Evolutionary conservation across 2,797 vertebrate genomes (phyloP), one percentile per base, ranked within the genome.

Genomic region (Lithobates sylvaticus): DNA sequence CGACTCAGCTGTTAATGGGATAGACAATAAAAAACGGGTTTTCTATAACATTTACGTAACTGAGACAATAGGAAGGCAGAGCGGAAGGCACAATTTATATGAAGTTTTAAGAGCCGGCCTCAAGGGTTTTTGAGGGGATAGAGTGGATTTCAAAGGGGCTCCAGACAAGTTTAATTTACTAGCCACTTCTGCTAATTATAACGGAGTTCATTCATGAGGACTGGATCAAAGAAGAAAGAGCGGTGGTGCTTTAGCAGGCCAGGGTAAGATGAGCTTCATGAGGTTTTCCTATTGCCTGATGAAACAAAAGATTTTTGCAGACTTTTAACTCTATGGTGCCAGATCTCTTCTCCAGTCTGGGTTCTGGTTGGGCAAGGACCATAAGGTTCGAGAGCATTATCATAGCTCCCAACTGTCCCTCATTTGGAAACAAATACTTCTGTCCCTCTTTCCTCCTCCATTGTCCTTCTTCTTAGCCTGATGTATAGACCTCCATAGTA

Each of bases 1-100:
- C 67, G 42, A 71, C 68, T 81, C 47, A 10, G 78, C 78, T 81
- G 67, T 65, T 81, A 81, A 81, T 81, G 68, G 78, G 65, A 71
- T 58, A 81, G 78, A 71, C 65, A 69, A 71, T 81, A 69, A 70
- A 44, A 81, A 81, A 54, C 13, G 47, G 50, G 65, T 65, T 81
- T 67, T 81, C 68, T 71, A 81, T 36, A 81, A 65, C 78, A 47
- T 71, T 81, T 81, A 71, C 67, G 44, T 69, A 81, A 54, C 78
- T 21, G 67, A 81, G 78, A 71, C 67, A 65, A 81, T 65, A 81
- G 42, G 21, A 58, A 81, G 78, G 29, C 65, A 68, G 65, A 32
- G 44, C 36, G 64, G 77, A 78, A 78, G 26, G 27, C 27, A 47
- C 39, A 44, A 47, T 78, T 64, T 78, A 78, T 67, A 78, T 78